These are phyloP conservation scores for Sinocyclocheilus anshuiensis DNA, from an alignment of 2,113 vertebrate genomes.

Conservation along the genomic window DNA sequence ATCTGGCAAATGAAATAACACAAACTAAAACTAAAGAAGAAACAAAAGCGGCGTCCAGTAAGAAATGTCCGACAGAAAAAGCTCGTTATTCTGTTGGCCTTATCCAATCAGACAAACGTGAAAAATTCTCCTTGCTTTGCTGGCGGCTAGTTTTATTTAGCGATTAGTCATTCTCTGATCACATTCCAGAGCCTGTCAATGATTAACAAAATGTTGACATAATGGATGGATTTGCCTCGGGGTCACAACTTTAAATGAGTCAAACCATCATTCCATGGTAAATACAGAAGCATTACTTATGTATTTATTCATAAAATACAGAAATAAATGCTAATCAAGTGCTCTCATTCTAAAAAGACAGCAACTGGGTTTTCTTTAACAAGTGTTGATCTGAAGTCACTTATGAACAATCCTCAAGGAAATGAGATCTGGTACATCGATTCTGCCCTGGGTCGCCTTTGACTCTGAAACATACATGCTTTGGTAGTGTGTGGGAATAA, in stretches of 20 bases:
- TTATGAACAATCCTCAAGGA: not conserved
- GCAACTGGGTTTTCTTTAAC: not conserved
- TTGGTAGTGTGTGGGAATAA: not conserved
- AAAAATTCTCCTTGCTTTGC: not conserved
- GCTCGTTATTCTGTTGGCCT: slow-evolving; percentile 5
- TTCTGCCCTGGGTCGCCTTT: not conserved
- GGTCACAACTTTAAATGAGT: slow-evolving; percentile 46
- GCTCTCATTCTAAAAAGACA: not conserved
- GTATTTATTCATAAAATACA: slow-evolving; percentile 47
- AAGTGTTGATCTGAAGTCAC: not conserved
- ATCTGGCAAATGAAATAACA: slow-evolving; percentile 15
- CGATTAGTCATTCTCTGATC: slow-evolving; percentile 47
- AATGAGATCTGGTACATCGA: not conserved
- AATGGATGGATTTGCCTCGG: slow-evolving; percentile 42
- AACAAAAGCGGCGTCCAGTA: not conserved
- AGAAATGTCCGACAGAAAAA: slow-evolving; percentile 23
- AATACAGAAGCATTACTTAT: slow-evolving; percentile 41
- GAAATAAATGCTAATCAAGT: slow-evolving; percentile 44
- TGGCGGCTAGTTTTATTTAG: slow-evolving; percentile 23
- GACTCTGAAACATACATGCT: not conserved
- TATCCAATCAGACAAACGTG: slow-evolving; percentile 8
- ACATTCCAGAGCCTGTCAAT: slow-evolving; percentile 41
- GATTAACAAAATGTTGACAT: slow-evolving; percentile 28
- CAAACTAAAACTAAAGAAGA: slow-evolving; percentile 9
- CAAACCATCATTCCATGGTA: slow-evolving; percentile 32